Evolutionary conservation across 2,113 vertebrate genomes (phyloP), one percentile per base, ranked within the genome.

Genomic region (Natator depressus): DNA sequence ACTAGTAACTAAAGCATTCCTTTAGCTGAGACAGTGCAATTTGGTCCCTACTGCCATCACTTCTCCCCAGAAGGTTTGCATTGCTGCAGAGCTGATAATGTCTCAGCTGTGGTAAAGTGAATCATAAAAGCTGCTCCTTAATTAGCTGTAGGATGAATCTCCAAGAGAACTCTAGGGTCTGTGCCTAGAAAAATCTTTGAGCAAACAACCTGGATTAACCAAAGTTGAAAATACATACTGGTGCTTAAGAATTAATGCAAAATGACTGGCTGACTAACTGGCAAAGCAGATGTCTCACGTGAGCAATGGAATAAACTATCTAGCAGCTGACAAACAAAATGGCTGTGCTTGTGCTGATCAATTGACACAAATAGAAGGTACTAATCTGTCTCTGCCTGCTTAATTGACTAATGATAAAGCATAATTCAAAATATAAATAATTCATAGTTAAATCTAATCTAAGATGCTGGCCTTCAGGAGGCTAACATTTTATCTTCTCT

Each of bases 291-390:
- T 83, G 47, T 93, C 53, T 93, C 90, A 95, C 83, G 79, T 95
- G 91, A 94, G 38, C 88, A 94, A 94, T 80, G 72, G 89, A 94
- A 95, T 59, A 94, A 97, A 91, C 12, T 76, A 80, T 72, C 80
- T 82, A 92, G 51, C 31, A 89, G 53, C 35, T 94, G 91, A 94
- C 85, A 96, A 88, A 93, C 25, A 84, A 82, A 80, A 89, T 78
- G 42, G 53, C 46, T 91, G 10, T 76, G 3, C 53, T 51, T 46
- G 9, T 46, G 24, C 51, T 27, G 50, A 57, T 79, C 91, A 81
- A 90, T 16, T 54, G 49, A 42, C 59, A 84, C 31, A 72, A 55
- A 49, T 57, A 75, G 17, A 42, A 49, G 88, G 12, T 54, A 42
- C 1, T 82, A 53, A 75, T 87, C 35, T 38, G 20, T 17, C 57